Conservation (phyloP, 2,888 invertebrate species). For the Cremastobaeus sp. region DNA sequence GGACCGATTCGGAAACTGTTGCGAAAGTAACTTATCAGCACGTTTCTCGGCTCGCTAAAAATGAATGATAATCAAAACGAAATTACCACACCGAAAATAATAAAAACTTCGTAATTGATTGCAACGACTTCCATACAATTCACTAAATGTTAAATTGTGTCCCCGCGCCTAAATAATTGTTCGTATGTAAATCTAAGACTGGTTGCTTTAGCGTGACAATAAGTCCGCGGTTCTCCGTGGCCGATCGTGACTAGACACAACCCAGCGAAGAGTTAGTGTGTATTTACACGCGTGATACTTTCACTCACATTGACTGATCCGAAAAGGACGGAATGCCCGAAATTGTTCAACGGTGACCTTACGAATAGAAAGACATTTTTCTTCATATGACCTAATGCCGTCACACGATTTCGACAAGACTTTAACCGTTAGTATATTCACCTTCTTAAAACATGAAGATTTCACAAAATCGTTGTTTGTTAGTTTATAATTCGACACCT, state of each 20-base stretch:
- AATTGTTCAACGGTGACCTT: constrained; percentile 1
- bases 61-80: too few relatives aligned
- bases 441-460: too few relatives aligned
- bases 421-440: not conserved
- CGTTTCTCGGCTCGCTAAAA: too few relatives aligned
- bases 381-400: not conserved
- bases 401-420: too few relatives aligned
- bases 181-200: constrained; percentile 29
- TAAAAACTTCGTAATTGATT: too few relatives aligned
- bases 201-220: constrained; percentile 34
- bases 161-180: constrained; percentile 31
- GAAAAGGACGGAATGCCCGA: not conserved
- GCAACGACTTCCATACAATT: too few relatives aligned
- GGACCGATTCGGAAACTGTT: not conserved
- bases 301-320: constrained; percentile 33
- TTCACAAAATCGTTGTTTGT: too few relatives aligned
- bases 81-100: too few relatives aligned
- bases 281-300: constrained; percentile 27
- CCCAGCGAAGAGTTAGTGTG: constrained; percentile 15
- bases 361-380: constrained; percentile 12
- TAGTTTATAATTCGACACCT: too few relatives aligned
- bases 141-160: constrained; percentile 32
- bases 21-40: constrained; percentile 1
- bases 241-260: constrained; percentile 38
- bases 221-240: constrained; percentile 43